These are phyloP conservation scores for Trichomalopsis sarcophagae DNA, from an alignment of 1,140 invertebrate genomes.

Conservation along the genomic window DNA sequence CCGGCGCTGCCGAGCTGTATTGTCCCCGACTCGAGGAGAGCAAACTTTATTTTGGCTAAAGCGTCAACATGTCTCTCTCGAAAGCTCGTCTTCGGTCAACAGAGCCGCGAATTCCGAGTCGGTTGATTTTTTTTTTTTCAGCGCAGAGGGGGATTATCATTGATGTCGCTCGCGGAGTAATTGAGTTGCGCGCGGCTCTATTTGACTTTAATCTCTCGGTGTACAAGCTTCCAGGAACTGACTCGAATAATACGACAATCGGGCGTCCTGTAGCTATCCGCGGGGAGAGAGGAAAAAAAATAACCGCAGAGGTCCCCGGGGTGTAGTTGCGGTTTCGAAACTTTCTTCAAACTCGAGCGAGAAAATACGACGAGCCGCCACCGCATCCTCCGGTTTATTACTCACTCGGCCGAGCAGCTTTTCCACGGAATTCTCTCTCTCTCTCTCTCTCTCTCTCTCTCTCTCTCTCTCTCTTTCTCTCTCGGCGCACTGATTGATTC, in stretches of 20 bases:
- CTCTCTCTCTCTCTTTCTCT: conserved; percentile 11
- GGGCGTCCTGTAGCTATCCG: neutral
- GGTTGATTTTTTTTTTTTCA: neutral
- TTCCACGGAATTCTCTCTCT: conserved; percentile 56
- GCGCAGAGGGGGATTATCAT: conserved; percentile 7
- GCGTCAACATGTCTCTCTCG: conserved; percentile 48
- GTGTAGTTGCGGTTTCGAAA: conserved; percentile 46
- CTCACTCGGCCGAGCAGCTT: conserved; percentile 30
- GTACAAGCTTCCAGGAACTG: neutral
- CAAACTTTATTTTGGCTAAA: conserved; percentile 48
- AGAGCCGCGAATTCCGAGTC: conserved; percentile 10
- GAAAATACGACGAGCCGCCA: conserved; percentile 35
- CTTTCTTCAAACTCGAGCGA: conserved; percentile 43
- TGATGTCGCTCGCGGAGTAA: neutral
- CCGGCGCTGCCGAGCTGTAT: conserved; percentile 3
- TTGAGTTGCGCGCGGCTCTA: neutral
- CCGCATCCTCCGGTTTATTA: conserved; percentile 27
- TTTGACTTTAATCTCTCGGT: neutral
- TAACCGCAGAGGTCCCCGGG: conserved; percentile 41
- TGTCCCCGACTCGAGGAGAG: neutral
- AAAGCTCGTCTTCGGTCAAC: conserved; percentile 30
- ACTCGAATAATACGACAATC: conserved; percentile 34
- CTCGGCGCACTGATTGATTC: conserved; percentile 65
- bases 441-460: neutral
- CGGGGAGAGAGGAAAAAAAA: neutral